These are phyloP conservation scores for Gortyna flavago DNA, from an alignment of 2,888 invertebrate species.

Conservation along the genomic window DNA sequence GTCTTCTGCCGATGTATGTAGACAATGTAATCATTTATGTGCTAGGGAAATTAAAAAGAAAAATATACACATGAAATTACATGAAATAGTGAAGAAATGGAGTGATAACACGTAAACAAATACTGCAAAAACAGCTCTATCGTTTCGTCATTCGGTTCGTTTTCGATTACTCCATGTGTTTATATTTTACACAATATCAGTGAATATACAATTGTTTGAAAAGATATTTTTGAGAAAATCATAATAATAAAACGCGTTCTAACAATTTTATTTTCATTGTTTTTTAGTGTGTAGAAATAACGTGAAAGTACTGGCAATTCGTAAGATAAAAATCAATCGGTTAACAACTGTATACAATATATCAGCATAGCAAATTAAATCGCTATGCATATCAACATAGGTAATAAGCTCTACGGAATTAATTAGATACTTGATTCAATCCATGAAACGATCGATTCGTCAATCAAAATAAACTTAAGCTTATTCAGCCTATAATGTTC, in stretches of 20 bases:
- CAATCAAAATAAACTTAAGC: neutral
- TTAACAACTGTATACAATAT: neutral
- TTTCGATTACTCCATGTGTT: conserved; percentile 7
- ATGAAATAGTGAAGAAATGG: conserved; percentile 1
- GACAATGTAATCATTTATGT: conserved; percentile 59
- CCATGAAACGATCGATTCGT: neutral
- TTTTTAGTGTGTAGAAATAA: neutral
- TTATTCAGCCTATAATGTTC: too few relatives aligned
- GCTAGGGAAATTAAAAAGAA: neutral
- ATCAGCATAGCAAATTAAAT: neutral
- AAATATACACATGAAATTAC: too few relatives aligned
- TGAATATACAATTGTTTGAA: conserved; percentile 31
- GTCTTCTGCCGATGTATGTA: conserved; percentile 86
- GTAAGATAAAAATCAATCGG: neutral
- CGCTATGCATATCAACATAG: neutral
- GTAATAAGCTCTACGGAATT: neutral
- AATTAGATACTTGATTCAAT: neutral
- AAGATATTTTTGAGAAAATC: neutral
- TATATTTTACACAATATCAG: neutral
- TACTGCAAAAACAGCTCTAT: neutral
- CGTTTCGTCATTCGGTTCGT: neutral
- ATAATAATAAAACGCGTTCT: conserved; percentile 29
- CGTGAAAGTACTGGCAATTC: neutral
- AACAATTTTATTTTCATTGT: conserved; percentile 41
- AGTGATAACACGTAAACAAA: neutral